phyloP scores from a whole-genome alignment of 2,797 vertebrate genomes.

The Hydrocynus forskahlii region DNA sequence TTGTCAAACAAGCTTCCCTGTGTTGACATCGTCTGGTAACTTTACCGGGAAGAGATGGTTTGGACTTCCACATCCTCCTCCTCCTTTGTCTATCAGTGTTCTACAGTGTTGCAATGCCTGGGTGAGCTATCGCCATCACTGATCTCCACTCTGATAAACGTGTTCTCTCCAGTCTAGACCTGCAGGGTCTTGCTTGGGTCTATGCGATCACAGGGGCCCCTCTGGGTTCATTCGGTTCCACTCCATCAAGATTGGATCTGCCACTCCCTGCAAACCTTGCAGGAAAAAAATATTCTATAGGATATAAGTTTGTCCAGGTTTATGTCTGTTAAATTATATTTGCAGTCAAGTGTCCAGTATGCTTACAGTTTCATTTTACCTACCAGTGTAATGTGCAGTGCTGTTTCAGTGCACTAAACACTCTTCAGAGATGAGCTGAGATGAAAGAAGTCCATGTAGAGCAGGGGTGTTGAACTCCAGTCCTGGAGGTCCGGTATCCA shows the following conservation, averaged over 20 bases:
- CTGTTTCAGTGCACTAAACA: too few relatives aligned
- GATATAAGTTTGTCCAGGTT: background rate
- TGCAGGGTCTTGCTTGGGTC: constrained; percentile 23
- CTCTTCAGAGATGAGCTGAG: too few relatives aligned
- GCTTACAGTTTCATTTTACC: too few relatives aligned
- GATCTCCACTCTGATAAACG: constrained; percentile 41
- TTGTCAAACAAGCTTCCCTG: background rate
- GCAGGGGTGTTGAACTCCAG: too few relatives aligned
- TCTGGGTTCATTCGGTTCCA: constrained; percentile 20
- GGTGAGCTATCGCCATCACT: constrained; percentile 12
- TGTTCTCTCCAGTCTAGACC: constrained; percentile 25
- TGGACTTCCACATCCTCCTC: constrained; percentile 33
- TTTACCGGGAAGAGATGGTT: constrained; percentile 20
- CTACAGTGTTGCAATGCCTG: constrained; percentile 44
- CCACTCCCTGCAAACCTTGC: background rate
- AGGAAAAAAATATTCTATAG: background rate
- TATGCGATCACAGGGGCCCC: background rate
- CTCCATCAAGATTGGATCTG: constrained; percentile 1
- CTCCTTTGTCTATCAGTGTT: constrained; percentile 1
- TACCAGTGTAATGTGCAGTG: too few relatives aligned
- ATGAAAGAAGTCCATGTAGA: too few relatives aligned
- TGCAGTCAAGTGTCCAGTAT: background rate
- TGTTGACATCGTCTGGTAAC: constrained; percentile 18
- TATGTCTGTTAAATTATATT: background rate
- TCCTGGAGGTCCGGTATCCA: too few relatives aligned